phyloP scores from a whole-genome alignment of 1,140 invertebrate species.

The Pinna nobilis region DNA sequence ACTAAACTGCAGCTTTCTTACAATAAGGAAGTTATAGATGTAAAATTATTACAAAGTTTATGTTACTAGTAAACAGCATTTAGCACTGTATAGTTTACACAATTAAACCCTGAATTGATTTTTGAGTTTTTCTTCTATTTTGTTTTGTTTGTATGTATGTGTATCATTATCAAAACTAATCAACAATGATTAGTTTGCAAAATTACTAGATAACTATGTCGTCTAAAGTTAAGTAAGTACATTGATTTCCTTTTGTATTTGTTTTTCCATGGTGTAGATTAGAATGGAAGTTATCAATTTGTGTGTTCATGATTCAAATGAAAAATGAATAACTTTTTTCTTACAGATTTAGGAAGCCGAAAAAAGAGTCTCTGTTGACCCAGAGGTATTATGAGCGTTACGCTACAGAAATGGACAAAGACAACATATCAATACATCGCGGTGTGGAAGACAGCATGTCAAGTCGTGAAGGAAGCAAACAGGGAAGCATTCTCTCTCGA shows the following conservation, averaged over 20 bases:
- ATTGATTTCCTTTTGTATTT: not conserved
- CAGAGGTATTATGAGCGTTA: constrained; percentile 55
- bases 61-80: too few relatives aligned
- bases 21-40: too few relatives aligned
- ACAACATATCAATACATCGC: constrained; percentile 63
- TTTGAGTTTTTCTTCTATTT: too few relatives aligned
- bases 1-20: not conserved
- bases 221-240: not conserved
- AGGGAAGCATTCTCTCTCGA: constrained; percentile 61
- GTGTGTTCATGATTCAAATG: not conserved
- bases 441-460: constrained; percentile 52
- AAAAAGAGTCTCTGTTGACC: constrained; percentile 59
- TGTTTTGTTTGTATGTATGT: too few relatives aligned
- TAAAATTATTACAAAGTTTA: too few relatives aligned
- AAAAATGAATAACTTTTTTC: not conserved
- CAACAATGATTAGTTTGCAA: too few relatives aligned
- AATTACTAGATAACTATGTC: not conserved
- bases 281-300: too few relatives aligned
- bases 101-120: too few relatives aligned
- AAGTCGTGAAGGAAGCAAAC: constrained; percentile 48
- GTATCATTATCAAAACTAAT: too few relatives aligned
- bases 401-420: constrained; percentile 39
- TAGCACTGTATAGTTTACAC: too few relatives aligned
- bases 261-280: too few relatives aligned
- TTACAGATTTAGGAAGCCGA: constrained; percentile 53